Evolutionary conservation across 2,113 vertebrate genomes (phyloP).

Genomic region (Oryzias celebensis): DNA sequence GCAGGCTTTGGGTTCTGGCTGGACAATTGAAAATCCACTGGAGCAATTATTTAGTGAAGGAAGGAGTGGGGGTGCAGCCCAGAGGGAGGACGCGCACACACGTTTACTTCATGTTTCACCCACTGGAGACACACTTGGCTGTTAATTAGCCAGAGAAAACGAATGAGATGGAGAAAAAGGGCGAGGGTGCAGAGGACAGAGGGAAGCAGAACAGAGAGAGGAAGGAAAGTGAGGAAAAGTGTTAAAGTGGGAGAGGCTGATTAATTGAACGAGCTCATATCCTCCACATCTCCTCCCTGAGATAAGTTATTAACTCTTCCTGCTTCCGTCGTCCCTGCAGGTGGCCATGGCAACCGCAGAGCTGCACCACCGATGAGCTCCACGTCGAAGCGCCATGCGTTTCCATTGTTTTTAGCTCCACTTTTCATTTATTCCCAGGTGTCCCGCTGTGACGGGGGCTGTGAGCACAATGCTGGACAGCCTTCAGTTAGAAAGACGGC

Average conservation of each 20-base stretch:
- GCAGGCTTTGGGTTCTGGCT: slow-evolving; percentile 57
- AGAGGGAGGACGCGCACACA: slow-evolving; percentile 31
- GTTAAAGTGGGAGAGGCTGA: slow-evolving; percentile 58
- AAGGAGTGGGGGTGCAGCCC: slow-evolving; percentile 52
- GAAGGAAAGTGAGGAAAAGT: slow-evolving; percentile 13
- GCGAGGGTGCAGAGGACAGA: slow-evolving; percentile 31
- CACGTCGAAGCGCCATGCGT: slow-evolving; percentile 38
- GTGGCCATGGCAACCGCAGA: slow-evolving; percentile 63
- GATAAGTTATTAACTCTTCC: slow-evolving; percentile 69
- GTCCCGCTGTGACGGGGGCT: slow-evolving; percentile 26
- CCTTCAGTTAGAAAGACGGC: slow-evolving; percentile 37
- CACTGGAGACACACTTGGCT: slow-evolving; percentile 66
- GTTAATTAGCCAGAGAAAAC: slow-evolving; percentile 73
- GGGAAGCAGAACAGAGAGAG: slow-evolving; percentile 11
- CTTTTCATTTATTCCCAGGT: slow-evolving; percentile 52
- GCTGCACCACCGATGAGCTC: slow-evolving; percentile 35
- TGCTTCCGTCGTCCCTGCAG: slow-evolving; percentile 63
- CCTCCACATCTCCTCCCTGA: slow-evolving; percentile 55
- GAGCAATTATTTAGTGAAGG: slow-evolving; percentile 67
- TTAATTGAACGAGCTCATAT: slow-evolving; percentile 72
- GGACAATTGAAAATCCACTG: slow-evolving; percentile 73
- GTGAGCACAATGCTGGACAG: slow-evolving; percentile 61
- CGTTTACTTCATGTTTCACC: slow-evolving; percentile 54
- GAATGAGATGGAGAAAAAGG: slow-evolving; percentile 54
- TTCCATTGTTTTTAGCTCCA: slow-evolving; percentile 48